Base-by-base conservation (phyloP, 2,888 invertebrate genomes). In the Sialis fuliginosa region DNA sequence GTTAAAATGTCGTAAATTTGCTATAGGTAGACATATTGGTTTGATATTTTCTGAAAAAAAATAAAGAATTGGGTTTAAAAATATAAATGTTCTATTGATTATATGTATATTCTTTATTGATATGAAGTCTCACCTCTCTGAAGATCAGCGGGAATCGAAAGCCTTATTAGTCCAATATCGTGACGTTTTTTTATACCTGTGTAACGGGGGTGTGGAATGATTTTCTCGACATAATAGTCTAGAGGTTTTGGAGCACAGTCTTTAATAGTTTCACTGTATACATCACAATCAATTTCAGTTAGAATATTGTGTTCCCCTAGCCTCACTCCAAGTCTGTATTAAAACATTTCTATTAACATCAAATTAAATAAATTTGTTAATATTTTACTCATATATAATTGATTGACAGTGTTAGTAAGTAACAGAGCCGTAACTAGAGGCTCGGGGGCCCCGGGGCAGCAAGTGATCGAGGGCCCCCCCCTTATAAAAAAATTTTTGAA, bases 241-340 rank as follows among this genome's bases (percentile, higher is more conserved):
- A 74, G 72, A 35, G 70, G 68, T 33, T 59, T 61, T 5, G 67
- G 63, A 2, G 65, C 63, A 51, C 62, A 74, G 54, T 48, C 63
- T 53, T 46, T 58, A 53, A 45, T 58, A 49, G 53, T 64, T 47
- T 56, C 53, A 13, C 51, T 50, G 6, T 45, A 12, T 6, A 39
- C 44, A 41, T 58, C 62, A 57, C 78, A 68, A 56, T 72, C 66
- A 7, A 60, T 62, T 47, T 65, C 63, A 1, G 60, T 62, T 42
- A 58, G 59, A 42, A 68, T 56, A 54, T 72, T 68, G 52, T 77
- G 72, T 51, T 81, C 81, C 3, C 81, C 81, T 34, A 82, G 62
- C 33, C 80, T 69, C 8, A 79, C 72, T 33, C 73, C 71, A 45
- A 68, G 60, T 49, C 77, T 77, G 53, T 48, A 58, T 55, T 2